Evolutionary conservation across 2,113 vertebrate genomes (phyloP).

Genomic region (Lepisosteus osseus): DNA sequence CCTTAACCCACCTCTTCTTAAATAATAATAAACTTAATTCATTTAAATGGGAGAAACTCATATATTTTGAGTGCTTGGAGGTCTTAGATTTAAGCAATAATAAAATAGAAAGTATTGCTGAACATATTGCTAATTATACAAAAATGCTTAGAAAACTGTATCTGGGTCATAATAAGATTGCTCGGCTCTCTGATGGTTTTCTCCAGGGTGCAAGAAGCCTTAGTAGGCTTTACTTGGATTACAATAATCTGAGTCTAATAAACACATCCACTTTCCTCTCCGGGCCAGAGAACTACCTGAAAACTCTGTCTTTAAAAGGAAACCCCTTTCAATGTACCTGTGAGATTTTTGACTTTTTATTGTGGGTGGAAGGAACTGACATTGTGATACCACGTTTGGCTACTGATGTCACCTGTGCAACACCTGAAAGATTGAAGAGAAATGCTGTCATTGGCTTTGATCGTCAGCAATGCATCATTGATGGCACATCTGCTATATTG

Average conservation of each 20-base stretch:
- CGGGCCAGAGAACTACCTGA: conserved; percentile 32
- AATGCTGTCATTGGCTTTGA: conserved; percentile 47
- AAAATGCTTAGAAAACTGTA: conserved; percentile 59
- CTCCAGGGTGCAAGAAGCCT: conserved; percentile 47
- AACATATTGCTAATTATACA: conserved; percentile 36
- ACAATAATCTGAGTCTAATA: conserved; percentile 58
- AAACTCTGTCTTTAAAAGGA: conserved; percentile 43
- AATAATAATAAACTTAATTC: conserved; percentile 43
- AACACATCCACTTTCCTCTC: conserved; percentile 53
- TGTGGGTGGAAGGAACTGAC: conserved; percentile 53
- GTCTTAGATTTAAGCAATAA: conserved; percentile 66
- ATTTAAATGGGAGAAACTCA: conserved; percentile 57
- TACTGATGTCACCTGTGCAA: conserved; percentile 50
- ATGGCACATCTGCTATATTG: conserved; percentile 33
- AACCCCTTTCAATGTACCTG: conserved; percentile 75
- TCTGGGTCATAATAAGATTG: conserved; percentile 61
- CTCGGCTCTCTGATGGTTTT: conserved; percentile 47
- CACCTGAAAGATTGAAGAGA: conserved; percentile 36
- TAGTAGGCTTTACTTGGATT: conserved; percentile 52
- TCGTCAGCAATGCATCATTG: conserved; percentile 49
- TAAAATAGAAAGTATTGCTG: conserved; percentile 40
- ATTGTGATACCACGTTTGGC: conserved; percentile 57
- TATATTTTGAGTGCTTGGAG: conserved; percentile 38
- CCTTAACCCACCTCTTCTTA: conserved; percentile 48
- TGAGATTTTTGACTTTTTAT: conserved; percentile 57